phyloP scores from a whole-genome alignment of 1,140 invertebrate species.

The Cecropterus lyciades region DNA sequence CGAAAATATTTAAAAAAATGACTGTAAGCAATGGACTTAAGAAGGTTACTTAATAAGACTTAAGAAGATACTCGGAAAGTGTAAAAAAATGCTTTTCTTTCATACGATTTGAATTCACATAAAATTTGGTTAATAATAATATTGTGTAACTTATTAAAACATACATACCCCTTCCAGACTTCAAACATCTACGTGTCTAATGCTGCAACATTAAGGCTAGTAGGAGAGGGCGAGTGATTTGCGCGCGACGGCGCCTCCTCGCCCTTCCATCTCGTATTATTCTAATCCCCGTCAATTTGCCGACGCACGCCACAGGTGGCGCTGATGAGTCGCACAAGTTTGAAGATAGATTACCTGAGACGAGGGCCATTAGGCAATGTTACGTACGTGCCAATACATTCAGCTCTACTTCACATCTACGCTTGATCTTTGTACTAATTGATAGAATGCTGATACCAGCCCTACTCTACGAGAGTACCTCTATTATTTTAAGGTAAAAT shows the following conservation, averaged over 20 bases:
- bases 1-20: too few species aligned
- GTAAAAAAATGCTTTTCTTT: too few species aligned
- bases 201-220: constrained; percentile 1
- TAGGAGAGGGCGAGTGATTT: constrained; percentile 1
- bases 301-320: constrained; percentile 19
- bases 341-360: constrained; percentile 20
- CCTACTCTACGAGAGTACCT: too few species aligned
- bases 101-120: too few species aligned
- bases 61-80: too few species aligned
- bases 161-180: not conserved
- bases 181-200: not conserved
- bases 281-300: constrained; percentile 11
- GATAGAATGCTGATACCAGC: too few species aligned
- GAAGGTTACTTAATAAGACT: too few species aligned
- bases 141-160: too few species aligned
- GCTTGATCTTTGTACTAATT: not conserved
- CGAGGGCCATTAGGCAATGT: not conserved
- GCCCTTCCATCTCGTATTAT: constrained; percentile 1
- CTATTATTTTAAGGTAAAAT: too few species aligned
- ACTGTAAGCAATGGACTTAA: too few species aligned
- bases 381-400: constrained; percentile 4
- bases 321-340: constrained; percentile 6
- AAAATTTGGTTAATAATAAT: too few species aligned
- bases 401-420: not conserved
- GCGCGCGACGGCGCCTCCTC: not conserved